These are phyloP conservation scores for Peromyscus nudipes DNA, from an alignment of 2,797 vertebrate species.

Conservation along the genomic window DNA sequence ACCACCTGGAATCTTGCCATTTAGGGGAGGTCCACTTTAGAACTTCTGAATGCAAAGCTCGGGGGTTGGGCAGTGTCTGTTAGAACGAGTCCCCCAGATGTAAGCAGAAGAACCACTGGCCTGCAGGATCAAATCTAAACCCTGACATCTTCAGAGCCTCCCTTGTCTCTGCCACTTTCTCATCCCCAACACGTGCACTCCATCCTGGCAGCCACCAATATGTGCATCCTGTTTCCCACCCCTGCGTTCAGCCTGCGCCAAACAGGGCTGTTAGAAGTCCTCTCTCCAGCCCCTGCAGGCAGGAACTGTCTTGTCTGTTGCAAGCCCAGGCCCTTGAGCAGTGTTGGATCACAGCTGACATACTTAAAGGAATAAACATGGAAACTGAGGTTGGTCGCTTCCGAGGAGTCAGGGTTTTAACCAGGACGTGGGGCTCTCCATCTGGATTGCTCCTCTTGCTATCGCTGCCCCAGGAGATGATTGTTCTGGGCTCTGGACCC, in stretches of 20 bases:
- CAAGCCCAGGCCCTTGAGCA: background rate
- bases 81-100: background rate
- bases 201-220: background rate
- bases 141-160: background rate
- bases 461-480: background rate
- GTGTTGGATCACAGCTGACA: background rate
- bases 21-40: background rate
- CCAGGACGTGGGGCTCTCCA: background rate
- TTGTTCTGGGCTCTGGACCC: background rate
- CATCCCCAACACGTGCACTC: background rate
- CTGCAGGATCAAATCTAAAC: background rate
- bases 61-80: background rate
- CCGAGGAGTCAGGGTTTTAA: background rate
- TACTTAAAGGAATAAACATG: background rate
- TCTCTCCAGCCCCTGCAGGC: background rate
- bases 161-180: background rate
- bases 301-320: background rate
- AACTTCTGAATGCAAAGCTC: background rate
- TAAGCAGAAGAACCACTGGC: background rate
- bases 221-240: background rate
- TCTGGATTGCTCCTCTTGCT: background rate
- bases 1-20: background rate
- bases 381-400: slow-evolving; percentile 35
- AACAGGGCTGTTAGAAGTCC: background rate
- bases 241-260: rapidly evolving